Conservation (phyloP, 2,113 vertebrate genomes). For the Oncorhynchus keta region DNA sequence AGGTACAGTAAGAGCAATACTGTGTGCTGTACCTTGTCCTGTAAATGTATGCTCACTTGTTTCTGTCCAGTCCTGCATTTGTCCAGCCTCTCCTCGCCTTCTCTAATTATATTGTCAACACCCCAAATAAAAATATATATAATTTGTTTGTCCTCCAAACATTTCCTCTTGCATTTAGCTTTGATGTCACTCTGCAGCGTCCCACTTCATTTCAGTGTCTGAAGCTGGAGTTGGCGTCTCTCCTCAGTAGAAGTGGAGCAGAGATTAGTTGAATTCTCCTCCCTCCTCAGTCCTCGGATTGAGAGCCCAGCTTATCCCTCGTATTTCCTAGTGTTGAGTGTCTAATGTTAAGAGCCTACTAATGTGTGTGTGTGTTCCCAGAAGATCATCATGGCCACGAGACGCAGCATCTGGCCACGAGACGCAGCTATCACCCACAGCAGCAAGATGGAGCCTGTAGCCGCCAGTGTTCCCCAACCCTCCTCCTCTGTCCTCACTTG, state of each 20-base stretch:
- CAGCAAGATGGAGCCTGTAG: conserved; percentile 84
- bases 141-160: too few species aligned
- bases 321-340: not conserved
- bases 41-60: too few species aligned
- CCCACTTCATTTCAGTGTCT: too few species aligned
- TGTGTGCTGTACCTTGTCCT: too few species aligned
- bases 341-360: not conserved
- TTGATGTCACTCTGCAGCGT: too few species aligned
- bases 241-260: too few species aligned
- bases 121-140: not conserved
- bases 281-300: too few species aligned
- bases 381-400: conserved; percentile 92
- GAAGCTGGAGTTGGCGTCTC: too few species aligned
- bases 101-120: not conserved
- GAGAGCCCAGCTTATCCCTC: not conserved
- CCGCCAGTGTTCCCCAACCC: conserved; percentile 48
- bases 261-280: not conserved
- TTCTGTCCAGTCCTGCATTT: too few species aligned
- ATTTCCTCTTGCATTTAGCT: too few species aligned
- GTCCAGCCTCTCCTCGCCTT: too few species aligned
- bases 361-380: conserved; percentile 40
- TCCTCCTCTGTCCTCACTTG: conserved; percentile 69
- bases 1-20: conserved; percentile 67
- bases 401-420: conserved; percentile 85
- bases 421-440: conserved; percentile 90